These are phyloP conservation scores for Hippoglossus hippoglossus DNA, from an alignment of 2,797 vertebrate species.

Conservation along the genomic window DNA sequence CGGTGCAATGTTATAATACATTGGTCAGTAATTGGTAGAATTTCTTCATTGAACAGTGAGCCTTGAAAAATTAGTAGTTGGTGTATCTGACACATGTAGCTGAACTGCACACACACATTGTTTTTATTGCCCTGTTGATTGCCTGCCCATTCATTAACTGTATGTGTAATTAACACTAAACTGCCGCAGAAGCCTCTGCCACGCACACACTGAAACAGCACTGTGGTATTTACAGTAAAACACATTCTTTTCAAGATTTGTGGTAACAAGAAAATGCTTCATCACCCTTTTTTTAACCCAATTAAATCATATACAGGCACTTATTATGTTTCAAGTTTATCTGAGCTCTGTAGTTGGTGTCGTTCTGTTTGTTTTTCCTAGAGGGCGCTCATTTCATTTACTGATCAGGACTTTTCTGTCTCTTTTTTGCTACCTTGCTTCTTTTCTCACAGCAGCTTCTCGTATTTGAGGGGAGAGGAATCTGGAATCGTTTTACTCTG, in stretches of 20 bases:
- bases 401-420: neutral
- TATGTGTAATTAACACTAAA: neutral
- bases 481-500: constrained; percentile 67
- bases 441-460: constrained; percentile 23
- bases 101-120: neutral
- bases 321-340: neutral
- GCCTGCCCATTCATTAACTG: neutral
- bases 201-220: neutral
- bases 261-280: no score
- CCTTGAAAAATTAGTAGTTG: neutral
- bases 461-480: constrained; percentile 14
- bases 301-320: neutral
- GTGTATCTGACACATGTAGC: neutral
- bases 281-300: neutral
- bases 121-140: neutral
- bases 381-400: constrained; percentile 52
- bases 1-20: no score
- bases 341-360: constrained; percentile 2
- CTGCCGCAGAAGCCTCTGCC: neutral
- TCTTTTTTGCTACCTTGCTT: constrained; percentile 14
- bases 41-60: neutral
- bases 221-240: neutral
- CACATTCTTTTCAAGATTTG: no score
- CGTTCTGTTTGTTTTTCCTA: constrained; percentile 19
- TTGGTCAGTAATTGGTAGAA: neutral